phyloP scores from a whole-genome alignment of 2,888 invertebrate genomes.

The Lasioglossum leucozonium region DNA sequence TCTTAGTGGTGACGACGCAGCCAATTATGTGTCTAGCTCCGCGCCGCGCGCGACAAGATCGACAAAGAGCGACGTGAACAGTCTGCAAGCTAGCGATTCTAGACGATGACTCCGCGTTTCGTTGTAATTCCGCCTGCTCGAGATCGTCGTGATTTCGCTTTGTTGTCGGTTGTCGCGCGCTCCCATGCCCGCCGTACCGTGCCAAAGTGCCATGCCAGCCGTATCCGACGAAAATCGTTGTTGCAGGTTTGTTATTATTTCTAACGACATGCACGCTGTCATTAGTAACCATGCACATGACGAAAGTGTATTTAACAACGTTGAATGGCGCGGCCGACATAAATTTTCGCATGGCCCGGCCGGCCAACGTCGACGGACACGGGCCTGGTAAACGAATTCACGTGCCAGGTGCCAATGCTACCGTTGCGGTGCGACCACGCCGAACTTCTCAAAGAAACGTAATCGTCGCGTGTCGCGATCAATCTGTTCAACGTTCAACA shows the following conservation, averaged over 20 bases:
- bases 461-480: constrained; percentile 25
- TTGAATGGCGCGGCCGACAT: not conserved
- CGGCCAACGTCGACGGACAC: not conserved
- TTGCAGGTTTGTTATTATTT: constrained; percentile 68
- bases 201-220: not conserved
- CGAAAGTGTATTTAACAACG: constrained; percentile 65
- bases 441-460: constrained; percentile 61
- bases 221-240: constrained; percentile 60
- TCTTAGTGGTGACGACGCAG: not conserved
- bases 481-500: constrained; percentile 12
- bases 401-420: constrained; percentile 34
- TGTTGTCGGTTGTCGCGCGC: constrained; percentile 27
- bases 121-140: constrained; percentile 72
- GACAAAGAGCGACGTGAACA: not conserved
- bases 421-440: constrained; percentile 21
- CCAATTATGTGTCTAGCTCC: constrained; percentile 11
- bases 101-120: constrained; percentile 56
- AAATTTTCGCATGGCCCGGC: constrained; percentile 16
- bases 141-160: constrained; percentile 68
- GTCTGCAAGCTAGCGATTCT: constrained; percentile 10
- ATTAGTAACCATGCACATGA: too few species aligned
- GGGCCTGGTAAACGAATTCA: constrained; percentile 20
- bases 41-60: not conserved
- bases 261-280: constrained; percentile 55
- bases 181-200: not conserved